Evolutionary conservation across 2,797 vertebrate species (phyloP), one percentile per base, ranked within the genome.

Genomic region (Chaetophractus vellerosus): DNA sequence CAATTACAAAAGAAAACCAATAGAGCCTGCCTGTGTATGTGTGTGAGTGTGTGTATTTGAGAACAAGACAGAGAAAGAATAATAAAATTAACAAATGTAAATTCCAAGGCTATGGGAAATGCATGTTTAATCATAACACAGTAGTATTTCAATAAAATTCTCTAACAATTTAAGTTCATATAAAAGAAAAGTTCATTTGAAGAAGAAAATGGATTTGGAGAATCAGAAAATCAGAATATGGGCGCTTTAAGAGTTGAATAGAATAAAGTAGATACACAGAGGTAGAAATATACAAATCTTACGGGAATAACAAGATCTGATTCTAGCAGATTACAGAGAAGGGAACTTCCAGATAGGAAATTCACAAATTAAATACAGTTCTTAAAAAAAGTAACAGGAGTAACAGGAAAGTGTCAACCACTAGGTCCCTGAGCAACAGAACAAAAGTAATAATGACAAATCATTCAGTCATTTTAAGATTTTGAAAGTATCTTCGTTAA

Each of bases 101-200:
- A 5, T 90, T 52, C n/a, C 55, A 33, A 64, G 76, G 15, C 16
- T 50, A 71, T 78, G 12, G 69, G n/a, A 85, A 88, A 89, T 15
- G 41, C 6, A 84, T 79, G n/a, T 48, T 83, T 80, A 90, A 84
- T 81, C 24, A 76, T 57, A 79, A 68, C 1, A 38, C 12, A 45
- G 21, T 23, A 63, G 23, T 74, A 90, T 90, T 95, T 90, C 71
- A 92, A 48, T 66, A 85, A n/a, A n/a, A n/a, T n/a, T n/a, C n/a
- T n/a, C n/a, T n/a, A n/a, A n/a, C n/a, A n/a, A n/a, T n/a, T n/a
- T n/a, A n/a, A n/a, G n/a, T n/a, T n/a, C n/a, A n/a, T n/a, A n/a
- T n/a, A n/a, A n/a, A n/a, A n/a, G n/a, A n/a, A n/a, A n/a, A n/a
- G n/a, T n/a, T n/a, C n/a, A n/a, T n/a, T n/a, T n/a, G n/a, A n/a